Conservation (phyloP, 2,113 vertebrate genomes). For the Lagopus leucura region DNA sequence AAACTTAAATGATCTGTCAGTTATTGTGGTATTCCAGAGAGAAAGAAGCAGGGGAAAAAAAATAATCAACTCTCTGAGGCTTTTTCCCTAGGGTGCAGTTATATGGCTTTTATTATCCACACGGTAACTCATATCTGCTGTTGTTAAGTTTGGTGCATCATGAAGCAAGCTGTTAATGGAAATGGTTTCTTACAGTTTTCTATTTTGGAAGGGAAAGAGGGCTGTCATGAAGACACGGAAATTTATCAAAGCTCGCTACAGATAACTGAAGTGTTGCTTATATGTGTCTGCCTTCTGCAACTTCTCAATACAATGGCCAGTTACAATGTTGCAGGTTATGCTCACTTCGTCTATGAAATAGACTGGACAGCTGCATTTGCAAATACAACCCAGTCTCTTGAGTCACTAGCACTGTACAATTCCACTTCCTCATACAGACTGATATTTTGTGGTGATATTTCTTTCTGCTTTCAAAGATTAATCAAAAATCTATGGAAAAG, state of each 20-base stretch:
- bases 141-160: neutral
- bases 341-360: neutral
- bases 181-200: neutral
- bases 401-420: neutral
- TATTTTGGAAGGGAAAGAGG: neutral
- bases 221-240: neutral
- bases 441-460: neutral
- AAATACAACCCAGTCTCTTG: neutral
- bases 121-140: neutral
- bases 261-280: neutral
- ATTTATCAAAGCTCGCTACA: neutral
- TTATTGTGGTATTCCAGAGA: neutral
- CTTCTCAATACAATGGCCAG: neutral
- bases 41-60: neutral
- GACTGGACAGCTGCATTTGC: neutral
- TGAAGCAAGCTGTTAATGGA: neutral
- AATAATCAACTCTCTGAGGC: neutral
- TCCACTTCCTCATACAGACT: neutral
- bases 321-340: neutral
- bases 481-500: neutral
- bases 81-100: neutral
- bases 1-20: neutral
- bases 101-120: neutral
- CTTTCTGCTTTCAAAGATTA: constrained; percentile 16
- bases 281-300: neutral